Percentiles rank a stretch among this genome's conserved stretches.
These are phyloP conservation scores for Campoplex nolae DNA, from an alignment of 2,888 invertebrate genomes.

Conservation along the genomic window DNA sequence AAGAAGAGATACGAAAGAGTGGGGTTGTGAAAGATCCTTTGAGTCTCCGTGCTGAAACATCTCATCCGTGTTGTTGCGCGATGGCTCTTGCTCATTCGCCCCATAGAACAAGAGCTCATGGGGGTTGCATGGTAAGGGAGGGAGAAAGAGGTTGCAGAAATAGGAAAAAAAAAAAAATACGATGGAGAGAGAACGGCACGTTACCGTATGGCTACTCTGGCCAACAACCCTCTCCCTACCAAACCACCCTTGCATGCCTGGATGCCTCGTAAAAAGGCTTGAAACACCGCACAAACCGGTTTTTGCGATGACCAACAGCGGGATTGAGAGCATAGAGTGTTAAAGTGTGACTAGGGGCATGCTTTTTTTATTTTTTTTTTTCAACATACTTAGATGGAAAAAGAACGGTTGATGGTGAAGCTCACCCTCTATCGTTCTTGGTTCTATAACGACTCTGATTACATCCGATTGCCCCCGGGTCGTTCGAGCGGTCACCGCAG, in stretches of 20 bases:
- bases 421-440: conserved; percentile 16
- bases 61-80: conserved; percentile 76
- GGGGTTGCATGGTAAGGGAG: conserved; percentile 4
- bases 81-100: conserved; percentile 73
- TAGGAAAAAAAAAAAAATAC: not conserved
- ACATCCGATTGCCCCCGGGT: conserved; percentile 81
- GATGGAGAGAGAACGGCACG: conserved; percentile 46
- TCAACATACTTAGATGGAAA: conserved; percentile 29
- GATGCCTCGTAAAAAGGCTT: conserved; percentile 72
- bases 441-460: conserved; percentile 52
- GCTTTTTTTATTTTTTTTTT: conserved; percentile 40
- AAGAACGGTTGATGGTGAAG: conserved; percentile 24
- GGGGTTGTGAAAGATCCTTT: conserved; percentile 75
- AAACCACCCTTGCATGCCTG: conserved; percentile 61
- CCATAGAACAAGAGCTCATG: conserved; percentile 36
- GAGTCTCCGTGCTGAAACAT: conserved; percentile 78
- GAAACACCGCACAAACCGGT: conserved; percentile 52
- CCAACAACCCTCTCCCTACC: conserved; percentile 12
- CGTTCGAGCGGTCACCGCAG: conserved; percentile 73
- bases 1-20: not conserved
- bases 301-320: conserved; percentile 52
- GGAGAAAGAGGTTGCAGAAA: not conserved
- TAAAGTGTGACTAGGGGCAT: conserved; percentile 63
- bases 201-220: conserved; percentile 45
- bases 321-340: conserved; percentile 60